Percentiles rank a stretch among this genome's conserved stretches.
phyloP scores from a whole-genome alignment of 2,113 vertebrate species.

The Calyptommatus sinebrachiatus region DNA sequence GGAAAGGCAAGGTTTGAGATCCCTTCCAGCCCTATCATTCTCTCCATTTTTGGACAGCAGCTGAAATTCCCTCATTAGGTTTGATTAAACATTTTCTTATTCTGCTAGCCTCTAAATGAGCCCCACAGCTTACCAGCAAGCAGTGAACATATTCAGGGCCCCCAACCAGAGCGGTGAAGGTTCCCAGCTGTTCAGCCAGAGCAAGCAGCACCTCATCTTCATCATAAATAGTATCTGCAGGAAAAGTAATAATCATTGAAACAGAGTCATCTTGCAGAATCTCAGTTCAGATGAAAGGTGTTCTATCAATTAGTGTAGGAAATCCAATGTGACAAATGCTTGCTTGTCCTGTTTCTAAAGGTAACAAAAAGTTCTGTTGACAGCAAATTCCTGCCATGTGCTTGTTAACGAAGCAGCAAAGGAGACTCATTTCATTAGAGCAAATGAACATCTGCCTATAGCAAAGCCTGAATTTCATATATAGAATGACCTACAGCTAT shows the following conservation, averaged over 20 bases:
- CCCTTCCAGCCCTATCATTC: too few species aligned
- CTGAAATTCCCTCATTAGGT: background rate
- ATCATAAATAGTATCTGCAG: constrained; percentile 74
- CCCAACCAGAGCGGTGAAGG: constrained; percentile 72
- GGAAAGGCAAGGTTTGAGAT: too few species aligned
- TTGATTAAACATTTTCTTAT: background rate
- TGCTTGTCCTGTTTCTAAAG: background rate
- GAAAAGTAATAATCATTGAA: background rate
- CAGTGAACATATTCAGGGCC: constrained; percentile 74
- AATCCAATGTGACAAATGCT: background rate
- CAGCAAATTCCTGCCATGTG: too few species aligned
- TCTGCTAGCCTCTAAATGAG: background rate
- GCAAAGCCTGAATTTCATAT: background rate
- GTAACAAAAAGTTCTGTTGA: background rate
- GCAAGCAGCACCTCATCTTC: constrained; percentile 76
- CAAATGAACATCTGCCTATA: background rate
- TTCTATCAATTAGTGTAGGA: background rate
- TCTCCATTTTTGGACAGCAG: too few species aligned
- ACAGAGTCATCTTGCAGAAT: background rate
- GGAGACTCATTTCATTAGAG: background rate
- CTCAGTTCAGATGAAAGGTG: background rate
- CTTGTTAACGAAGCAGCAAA: too few species aligned
- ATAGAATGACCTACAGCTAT: too few species aligned
- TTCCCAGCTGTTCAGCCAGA: constrained; percentile 73
- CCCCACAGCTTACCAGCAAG: constrained; percentile 64